Base-by-base conservation (phyloP, 2,113 vertebrate species). In the Nerophis ophidion region DNA sequence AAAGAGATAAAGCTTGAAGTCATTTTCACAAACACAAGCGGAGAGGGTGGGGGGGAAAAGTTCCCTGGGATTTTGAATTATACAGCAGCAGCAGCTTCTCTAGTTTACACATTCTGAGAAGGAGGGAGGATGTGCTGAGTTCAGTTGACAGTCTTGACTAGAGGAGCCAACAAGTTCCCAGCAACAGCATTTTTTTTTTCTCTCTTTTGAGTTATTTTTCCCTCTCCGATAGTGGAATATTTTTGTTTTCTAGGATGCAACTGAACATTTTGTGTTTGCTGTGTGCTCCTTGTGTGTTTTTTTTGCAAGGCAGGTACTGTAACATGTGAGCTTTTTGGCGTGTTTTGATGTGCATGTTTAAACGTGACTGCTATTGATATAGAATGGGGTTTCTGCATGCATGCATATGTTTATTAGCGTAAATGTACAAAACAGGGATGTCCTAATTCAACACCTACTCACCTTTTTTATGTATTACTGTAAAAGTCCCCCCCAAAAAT, bases 291-390 rank as follows among this genome's bases (percentile, higher is more conserved):
- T 73, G 75, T 60, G 26, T 82, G 16, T 65, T 80, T 54, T 77
- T 85, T 75, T 81, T 86, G 13, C 86, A 81, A 69, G 69, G 68
- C 79, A 87, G 89, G 90, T 91, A 61, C 59, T 42, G 59, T 50
- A 86, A 85, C 80, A 70, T 10, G 4, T 34, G 19, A 7, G n/a
- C 38, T 68, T 69, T 69, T 50, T 4, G 14, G 26, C 1, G 9
- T 16, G 7, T 54, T 54, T 54, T 15, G 13, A 34, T 35, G n/a
- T 8, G 34, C 33, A 54, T 54, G 10, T 2, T 12, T 38, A 7
- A 38, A 54, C 14, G n/a, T 5, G n/a, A 48, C 26, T 26, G 26
- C 26, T 3, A 26, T 48, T 9, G 47, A 48, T 8, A 48, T 48
- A 48, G 12, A 15, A 5, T 48, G 47, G 12, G 26, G 26, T 26